phyloP scores from a whole-genome alignment of 1,140 invertebrate species.

The Drosophila micromelanica region DNA sequence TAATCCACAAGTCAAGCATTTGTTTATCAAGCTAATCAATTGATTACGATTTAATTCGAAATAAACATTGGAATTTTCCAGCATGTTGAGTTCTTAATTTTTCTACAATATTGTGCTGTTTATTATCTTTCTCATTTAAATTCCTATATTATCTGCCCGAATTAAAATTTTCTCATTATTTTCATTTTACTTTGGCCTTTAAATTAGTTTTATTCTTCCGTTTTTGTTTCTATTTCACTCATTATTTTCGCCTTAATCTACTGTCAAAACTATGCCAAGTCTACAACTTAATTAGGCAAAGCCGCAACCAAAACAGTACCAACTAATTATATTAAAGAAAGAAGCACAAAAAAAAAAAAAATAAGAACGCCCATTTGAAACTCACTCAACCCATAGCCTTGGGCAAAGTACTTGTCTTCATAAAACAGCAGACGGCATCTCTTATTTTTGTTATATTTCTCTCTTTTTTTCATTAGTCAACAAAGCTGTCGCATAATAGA shows the following conservation, averaged over 20 bases:
- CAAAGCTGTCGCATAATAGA: slow-evolving; percentile 60
- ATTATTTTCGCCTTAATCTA: neutral
- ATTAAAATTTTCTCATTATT: neutral
- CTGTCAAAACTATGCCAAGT: slow-evolving; percentile 39
- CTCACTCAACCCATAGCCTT: slow-evolving; percentile 38
- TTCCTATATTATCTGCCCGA: neutral
- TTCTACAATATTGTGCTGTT: too few species aligned
- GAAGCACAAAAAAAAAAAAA: slow-evolving; percentile 4
- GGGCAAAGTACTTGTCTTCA: slow-evolving; percentile 12
- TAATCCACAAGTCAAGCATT: slow-evolving; percentile 16
- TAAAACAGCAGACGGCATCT: slow-evolving; percentile 39
- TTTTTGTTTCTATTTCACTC: neutral
- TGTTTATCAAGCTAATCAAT: slow-evolving; percentile 7
- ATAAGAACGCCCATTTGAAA: slow-evolving; percentile 6
- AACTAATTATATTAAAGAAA: slow-evolving; percentile 38
- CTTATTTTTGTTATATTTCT: slow-evolving; percentile 30
- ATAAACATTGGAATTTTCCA: neutral
- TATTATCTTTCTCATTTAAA: neutral
- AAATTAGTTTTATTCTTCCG: neutral
- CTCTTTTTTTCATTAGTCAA: slow-evolving; percentile 57
- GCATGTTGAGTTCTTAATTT: too few species aligned
- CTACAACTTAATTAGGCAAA: slow-evolving; percentile 46
- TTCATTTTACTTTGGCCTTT: neutral
- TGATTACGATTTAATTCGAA: neutral
- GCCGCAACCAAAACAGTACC: slow-evolving; percentile 16